These are phyloP conservation scores for Latrodectus elegans DNA, from an alignment of 2,888 invertebrate genomes.

Conservation along the genomic window DNA sequence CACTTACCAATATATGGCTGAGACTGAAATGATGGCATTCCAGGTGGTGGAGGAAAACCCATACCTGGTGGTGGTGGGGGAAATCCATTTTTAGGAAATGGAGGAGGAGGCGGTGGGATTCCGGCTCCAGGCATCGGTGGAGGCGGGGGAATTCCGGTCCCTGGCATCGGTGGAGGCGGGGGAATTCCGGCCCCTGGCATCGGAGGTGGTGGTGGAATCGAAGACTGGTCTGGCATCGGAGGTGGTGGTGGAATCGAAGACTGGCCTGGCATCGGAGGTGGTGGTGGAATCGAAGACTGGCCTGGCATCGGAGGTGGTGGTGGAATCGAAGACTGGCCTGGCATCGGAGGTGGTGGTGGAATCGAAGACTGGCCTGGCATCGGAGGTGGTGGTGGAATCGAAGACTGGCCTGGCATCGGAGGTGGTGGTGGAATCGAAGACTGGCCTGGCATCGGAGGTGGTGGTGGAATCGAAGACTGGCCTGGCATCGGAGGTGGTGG, in stretches of 20 bases:
- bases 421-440: conserved; percentile 63
- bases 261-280: conserved; percentile 75
- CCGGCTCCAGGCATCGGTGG: conserved; percentile 63
- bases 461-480: too few relatives aligned
- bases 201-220: conserved; percentile 72
- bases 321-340: conserved; percentile 41
- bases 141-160: conserved; percentile 53
- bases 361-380: conserved; percentile 72
- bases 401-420: conserved; percentile 53
- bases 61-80: conserved; percentile 50
- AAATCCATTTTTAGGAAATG: conserved; percentile 42
- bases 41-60: conserved; percentile 73
- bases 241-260: conserved; percentile 71
- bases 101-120: conserved; percentile 69
- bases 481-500: too few relatives aligned
- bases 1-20: conserved; percentile 69
- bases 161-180: conserved; percentile 69
- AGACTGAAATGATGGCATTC: conserved; percentile 76
- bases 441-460: too few relatives aligned
- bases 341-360: conserved; percentile 77
- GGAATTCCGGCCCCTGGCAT: conserved; percentile 28
- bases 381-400: conserved; percentile 72
- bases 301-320: conserved; percentile 60
- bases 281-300: conserved; percentile 49
- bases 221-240: conserved; percentile 71